These are phyloP conservation scores for Cydia splendana DNA, from an alignment of 1,140 invertebrate genomes.

Conservation along the genomic window DNA sequence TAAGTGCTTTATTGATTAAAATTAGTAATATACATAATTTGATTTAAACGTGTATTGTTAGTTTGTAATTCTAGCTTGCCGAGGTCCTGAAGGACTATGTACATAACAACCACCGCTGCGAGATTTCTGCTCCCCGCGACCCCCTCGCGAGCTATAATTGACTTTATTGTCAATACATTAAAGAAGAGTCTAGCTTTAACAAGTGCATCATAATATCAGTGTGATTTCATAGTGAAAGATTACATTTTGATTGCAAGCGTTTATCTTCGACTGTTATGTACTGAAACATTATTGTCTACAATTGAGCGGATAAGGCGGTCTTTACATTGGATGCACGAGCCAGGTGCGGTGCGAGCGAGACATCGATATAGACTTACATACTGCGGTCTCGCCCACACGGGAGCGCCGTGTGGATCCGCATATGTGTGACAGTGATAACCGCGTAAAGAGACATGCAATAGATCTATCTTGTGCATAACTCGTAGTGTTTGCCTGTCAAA, in stretches of 20 bases:
- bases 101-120: background rate
- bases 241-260: background rate
- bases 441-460: too few species aligned
- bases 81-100: slow-evolving; percentile 15
- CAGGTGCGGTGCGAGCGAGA: too few species aligned
- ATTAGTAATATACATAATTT: slow-evolving; percentile 67
- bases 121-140: background rate
- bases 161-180: background rate
- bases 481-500: background rate
- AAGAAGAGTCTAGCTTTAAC: background rate
- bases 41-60: slow-evolving; percentile 67
- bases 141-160: background rate
- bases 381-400: too few species aligned
- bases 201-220: background rate
- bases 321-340: too few species aligned
- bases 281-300: slow-evolving; percentile 1
- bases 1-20: slow-evolving; percentile 77
- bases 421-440: too few species aligned
- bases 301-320: background rate
- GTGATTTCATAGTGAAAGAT: background rate
- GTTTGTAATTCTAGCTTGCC: slow-evolving; percentile 27
- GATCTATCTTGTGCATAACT: background rate
- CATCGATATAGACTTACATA: too few species aligned
- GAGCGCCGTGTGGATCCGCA: too few species aligned
- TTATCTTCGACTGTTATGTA: background rate